Evolutionary conservation across 2,113 vertebrate species (phyloP), one percentile per base, ranked within the genome.

Genomic region (Sphaerodactylus townsendi): DNA sequence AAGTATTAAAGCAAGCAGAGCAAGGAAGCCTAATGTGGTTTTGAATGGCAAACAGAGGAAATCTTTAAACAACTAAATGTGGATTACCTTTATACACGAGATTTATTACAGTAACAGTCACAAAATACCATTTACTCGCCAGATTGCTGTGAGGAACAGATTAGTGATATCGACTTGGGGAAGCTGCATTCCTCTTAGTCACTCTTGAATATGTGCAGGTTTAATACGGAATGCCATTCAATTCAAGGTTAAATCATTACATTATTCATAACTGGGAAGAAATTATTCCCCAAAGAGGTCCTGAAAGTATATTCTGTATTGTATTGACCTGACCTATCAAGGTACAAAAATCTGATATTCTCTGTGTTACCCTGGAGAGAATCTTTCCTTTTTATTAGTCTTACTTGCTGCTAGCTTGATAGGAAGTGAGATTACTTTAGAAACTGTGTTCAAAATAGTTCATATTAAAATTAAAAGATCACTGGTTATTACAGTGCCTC

Each of bases 391-490:
- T 76, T 88, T 87, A 50, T 75, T 87, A 78, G 30, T 48, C 5
- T 69, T 88, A 87, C 81, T 82, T 53, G 68, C 53, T 91, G 33
- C 68, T 93, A 79, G 13, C 72, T 87, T 85, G 78, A 88, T 88
- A 90, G 89, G 80, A 2, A 53, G 65, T 83, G 72, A 91, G 56
- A 72, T 88, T 85, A 87, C 56, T 83, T 81, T 85, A 66, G 87
- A 86, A 87, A 80, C 85, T n/a, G 85, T 82, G 92, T 92, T 88
- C 11, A 79, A 83, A 94, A 73, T 81, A 0, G 73, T 93, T 95
- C 92, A 81, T 92, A 87, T 71, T 88, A 88, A 93, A 92, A 85
- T 78, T 80, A 91, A 87, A 66, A 92, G 87, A 77, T 90, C 37
- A 81, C 88, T 62, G 15, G 87, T 92, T 93, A 84, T 86, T 91